Evolutionary conservation across 2,113 vertebrate species (phyloP).

Genomic region (Pluvianellus socialis): DNA sequence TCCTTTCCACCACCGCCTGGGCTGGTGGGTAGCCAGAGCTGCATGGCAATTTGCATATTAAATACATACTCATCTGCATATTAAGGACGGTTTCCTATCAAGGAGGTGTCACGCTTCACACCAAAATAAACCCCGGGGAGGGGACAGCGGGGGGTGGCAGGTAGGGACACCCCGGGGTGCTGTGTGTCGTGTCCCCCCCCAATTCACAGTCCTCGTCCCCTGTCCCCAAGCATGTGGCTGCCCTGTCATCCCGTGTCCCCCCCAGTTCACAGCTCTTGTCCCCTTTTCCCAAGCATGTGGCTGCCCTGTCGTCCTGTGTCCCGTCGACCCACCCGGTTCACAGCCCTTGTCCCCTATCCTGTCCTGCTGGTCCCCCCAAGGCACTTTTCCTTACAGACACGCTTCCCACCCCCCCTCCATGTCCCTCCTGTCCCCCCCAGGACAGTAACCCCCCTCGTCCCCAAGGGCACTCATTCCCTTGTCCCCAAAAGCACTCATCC

Average conservation of each 20-base stretch:
- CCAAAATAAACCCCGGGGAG: not conserved
- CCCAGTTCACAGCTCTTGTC: not conserved
- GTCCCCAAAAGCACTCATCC: not conserved
- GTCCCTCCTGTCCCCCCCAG: not conserved
- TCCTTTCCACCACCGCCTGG: not conserved
- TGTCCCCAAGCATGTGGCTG: not conserved
- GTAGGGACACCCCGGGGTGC: not conserved
- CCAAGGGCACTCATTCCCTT: not conserved
- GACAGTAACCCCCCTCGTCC: not conserved
- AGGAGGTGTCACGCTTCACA: not conserved
- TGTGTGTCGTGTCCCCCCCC: not conserved
- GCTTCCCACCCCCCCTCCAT: too few species aligned
- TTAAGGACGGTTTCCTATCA: not conserved
- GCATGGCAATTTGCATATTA: slow-evolving; percentile 62
- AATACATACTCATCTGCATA: slow-evolving; percentile 42
- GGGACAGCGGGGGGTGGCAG: not conserved
- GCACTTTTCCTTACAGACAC: not conserved
- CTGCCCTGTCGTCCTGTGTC: too few species aligned
- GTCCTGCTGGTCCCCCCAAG: not conserved
- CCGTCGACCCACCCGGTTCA: too few species aligned
- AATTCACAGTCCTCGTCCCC: not conserved
- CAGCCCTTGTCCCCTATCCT: not conserved
- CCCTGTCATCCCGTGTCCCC: not conserved
- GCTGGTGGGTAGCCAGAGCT: slow-evolving; percentile 41
- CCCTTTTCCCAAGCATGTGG: too few species aligned